Evolutionary conservation across 2,888 invertebrate species (phyloP), one percentile per base, ranked within the genome.

Genomic region (Cheilosia variabilis): DNA sequence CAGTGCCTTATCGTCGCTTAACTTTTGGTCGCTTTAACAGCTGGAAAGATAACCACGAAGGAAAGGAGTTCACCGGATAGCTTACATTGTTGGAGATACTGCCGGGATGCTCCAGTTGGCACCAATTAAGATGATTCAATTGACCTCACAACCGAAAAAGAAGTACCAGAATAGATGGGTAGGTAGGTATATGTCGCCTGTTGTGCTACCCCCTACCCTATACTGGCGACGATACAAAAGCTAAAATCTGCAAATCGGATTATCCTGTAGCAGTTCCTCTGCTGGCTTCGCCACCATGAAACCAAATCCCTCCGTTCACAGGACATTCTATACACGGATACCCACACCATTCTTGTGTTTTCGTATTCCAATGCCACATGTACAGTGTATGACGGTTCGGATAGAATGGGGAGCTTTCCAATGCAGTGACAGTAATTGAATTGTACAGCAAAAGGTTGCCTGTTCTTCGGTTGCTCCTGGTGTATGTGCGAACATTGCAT

Each of bases 181-280:
- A 43, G 62, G 13, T 37, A 13, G 37, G 13, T 37, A 52, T 1
- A 53, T 53, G 53, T 17, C 34, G 41, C 43, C 19, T 47, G 43
- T 52, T 63, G n/a, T 31, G 50, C 19, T n/a, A n/a, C n/a, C n/a
- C n/a, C n/a, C n/a, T n/a, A n/a, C 53, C 71, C 31, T 57, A 60
- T 69, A 63, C 66, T 79, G 73, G 58, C 71, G 47, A 69, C 63
- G 63, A 77, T 68, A 81, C 77, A 76, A 81, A 71, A 68, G 76
- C 81, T 77, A 63, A 62, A 81, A 81, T 77, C 76, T 77, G 76
- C 86, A 86, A 86, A 86, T 86, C 76, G 81, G 81, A 86, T 86
- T 86, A 81, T 80, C 79, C 72, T 63, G 63, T 78, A 53, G 53
- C 60, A 60, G 52, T 68, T 53, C 53, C 50, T 27, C 55, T 69